These are phyloP conservation scores for Julus scanicus DNA, from an alignment of 2,888 invertebrate genomes.

Conservation along the genomic window DNA sequence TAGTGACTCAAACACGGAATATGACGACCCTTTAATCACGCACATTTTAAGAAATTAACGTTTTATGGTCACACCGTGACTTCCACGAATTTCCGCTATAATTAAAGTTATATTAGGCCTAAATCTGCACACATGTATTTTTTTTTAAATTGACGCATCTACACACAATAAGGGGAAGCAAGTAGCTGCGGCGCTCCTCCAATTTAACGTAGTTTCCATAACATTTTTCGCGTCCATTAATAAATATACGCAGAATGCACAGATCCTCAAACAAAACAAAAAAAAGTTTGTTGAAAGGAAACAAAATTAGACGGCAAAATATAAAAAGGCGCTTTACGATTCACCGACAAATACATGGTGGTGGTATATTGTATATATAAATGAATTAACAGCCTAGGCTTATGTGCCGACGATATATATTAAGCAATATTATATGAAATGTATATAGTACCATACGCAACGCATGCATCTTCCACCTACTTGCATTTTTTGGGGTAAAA, in stretches of 20 bases:
- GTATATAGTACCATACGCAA: background rate
- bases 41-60: background rate
- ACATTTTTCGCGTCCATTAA: constrained; percentile 19
- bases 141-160: background rate
- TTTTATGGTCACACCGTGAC: constrained; percentile 13
- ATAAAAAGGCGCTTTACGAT: background rate
- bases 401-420: constrained; percentile 29
- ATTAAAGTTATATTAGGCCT: background rate
- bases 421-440: constrained; percentile 33
- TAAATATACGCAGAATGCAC: background rate
- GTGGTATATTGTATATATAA: constrained; percentile 33
- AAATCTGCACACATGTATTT: background rate
- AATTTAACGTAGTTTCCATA: background rate
- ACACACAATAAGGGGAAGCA: background rate
- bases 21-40: no score
- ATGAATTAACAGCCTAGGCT: constrained; percentile 27
- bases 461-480: background rate
- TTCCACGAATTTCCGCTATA: background rate
- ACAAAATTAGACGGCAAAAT: constrained; percentile 25
- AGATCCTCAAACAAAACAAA: constrained; percentile 1
- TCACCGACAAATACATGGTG: constrained; percentile 6
- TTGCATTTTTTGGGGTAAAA: background rate
- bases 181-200: background rate
- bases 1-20: no score
- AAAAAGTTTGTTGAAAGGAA: constrained; percentile 23